These are phyloP conservation scores for Drosophila antonietae DNA, from an alignment of 2,888 invertebrate species.

Conservation along the genomic window DNA sequence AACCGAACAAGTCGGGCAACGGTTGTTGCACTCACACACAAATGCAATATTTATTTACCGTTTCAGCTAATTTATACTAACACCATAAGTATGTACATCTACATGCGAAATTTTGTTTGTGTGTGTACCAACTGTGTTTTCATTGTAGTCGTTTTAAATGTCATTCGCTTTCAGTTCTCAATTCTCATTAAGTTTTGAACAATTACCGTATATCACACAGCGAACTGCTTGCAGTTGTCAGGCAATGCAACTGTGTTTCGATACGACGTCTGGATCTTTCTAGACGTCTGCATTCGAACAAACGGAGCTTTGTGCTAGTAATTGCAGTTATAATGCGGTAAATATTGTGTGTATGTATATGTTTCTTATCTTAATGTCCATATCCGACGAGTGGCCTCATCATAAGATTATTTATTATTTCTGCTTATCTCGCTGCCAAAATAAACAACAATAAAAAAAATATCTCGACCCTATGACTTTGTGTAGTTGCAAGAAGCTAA, in stretches of 20 bases:
- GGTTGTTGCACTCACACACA: constrained; percentile 5
- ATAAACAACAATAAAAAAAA: constrained; percentile 25
- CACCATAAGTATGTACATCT: neutral
- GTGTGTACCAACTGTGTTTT: constrained; percentile 11
- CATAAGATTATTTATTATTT: constrained; percentile 44
- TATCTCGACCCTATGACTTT: constrained; percentile 39
- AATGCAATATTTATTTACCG: constrained; percentile 8
- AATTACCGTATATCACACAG: constrained; percentile 28
- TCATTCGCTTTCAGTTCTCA: constrained; percentile 27
- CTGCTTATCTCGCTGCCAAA: constrained; percentile 51
- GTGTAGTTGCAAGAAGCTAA: constrained; percentile 18
- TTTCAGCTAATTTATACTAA: constrained; percentile 4
- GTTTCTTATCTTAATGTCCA: constrained; percentile 37
- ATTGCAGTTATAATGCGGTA: constrained; percentile 44
- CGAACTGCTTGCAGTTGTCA: constrained; percentile 11
- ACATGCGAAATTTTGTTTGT: neutral
- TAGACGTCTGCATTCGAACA: constrained; percentile 25
- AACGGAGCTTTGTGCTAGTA: constrained; percentile 14
- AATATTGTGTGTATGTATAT: constrained; percentile 27
- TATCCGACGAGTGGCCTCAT: constrained; percentile 28
- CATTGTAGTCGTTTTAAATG: constrained; percentile 18
- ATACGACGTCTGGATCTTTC: constrained; percentile 39
- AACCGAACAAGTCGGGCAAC: constrained; percentile 45
- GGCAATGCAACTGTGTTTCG: constrained; percentile 14
- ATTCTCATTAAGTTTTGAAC: constrained; percentile 21